A percentile compares a stretch with the other conserved stretches of the same genome.
These are phyloP conservation scores for Bombus cullumanus DNA, from an alignment of 1,140 invertebrate species.

Conservation along the genomic window DNA sequence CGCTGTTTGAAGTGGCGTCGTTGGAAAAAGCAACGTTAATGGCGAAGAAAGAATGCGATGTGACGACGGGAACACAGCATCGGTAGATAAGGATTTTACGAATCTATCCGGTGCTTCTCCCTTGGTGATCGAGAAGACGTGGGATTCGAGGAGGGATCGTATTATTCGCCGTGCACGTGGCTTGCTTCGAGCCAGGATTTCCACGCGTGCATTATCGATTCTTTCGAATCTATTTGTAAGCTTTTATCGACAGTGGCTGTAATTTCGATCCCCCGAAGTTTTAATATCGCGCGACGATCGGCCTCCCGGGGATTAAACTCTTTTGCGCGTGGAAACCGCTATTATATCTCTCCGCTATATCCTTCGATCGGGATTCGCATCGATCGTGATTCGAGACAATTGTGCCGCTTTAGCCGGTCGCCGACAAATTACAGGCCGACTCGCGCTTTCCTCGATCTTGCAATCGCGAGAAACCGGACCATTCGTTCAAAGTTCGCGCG, in stretches of 20 bases:
- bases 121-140: too few relatives aligned
- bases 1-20: background rate
- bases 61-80: background rate
- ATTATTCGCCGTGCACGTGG: conserved; percentile 55
- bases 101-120: background rate
- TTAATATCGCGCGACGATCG: conserved; percentile 20
- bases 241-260: background rate
- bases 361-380: background rate
- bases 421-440: background rate
- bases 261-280: conserved; percentile 21
- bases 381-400: background rate
- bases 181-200: conserved; percentile 42
- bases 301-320: background rate
- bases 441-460: background rate
- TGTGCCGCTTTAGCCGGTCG: background rate
- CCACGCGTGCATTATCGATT: conserved; percentile 58
- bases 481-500: background rate
- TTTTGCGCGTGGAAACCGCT: background rate
- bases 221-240: conserved; percentile 42
- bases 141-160: conserved; percentile 25
- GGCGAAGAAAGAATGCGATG: too few relatives aligned
- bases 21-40: too few relatives aligned
- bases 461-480: background rate
- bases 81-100: conserved; percentile 19
- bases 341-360: background rate